Base-by-base conservation (phyloP, 2,888 invertebrate species). In the Cheilosia vernalis region DNA sequence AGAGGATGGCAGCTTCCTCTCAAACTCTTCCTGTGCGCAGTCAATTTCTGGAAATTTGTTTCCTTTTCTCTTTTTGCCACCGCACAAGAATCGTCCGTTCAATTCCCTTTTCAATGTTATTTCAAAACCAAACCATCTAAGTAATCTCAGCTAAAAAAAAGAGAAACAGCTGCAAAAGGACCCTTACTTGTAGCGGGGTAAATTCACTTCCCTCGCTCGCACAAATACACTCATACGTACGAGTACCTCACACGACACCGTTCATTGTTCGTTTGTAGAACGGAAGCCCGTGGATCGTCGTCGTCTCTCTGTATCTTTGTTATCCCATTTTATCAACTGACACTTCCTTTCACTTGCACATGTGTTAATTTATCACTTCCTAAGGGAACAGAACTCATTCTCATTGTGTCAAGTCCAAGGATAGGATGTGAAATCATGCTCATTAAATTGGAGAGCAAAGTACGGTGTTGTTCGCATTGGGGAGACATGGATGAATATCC, bases 341-440 rank as follows among this genome's bases (percentile, higher is more conserved):
- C 60, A 72, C 51, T 30, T 61, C 37, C 72, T 61, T 53, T 72
- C 72, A 72, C 61, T 72, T 72, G 51, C 72, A 61, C 72, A 72
- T 72, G 72, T 72, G 61, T 53, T 60, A 72, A 72, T 72, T 72
- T 72, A 72, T 72, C 60, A 60, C 61, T 42, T 72, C 49, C 61
- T 33, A 6, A n/a, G 17, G 21, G 10, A 69, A 69, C n/a, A 10
- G 44, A 69, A 69, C 69, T 47, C 47, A 53, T 40, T 66, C 69
- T 47, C 47, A 53, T 40, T 66, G 27, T 64, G 64, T 63, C 33
- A n/a, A 13, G 55, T 55, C 40, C 33, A 47, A 21, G 21, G 55
- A 56, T 44, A 55, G 27, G 24, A 55, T 47, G 17, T 42, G 30
- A 55, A 27, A 53, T 55, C 17, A 4, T 55, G 42, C 55, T 67